Evolutionary conservation across 2,113 vertebrate species (phyloP).

Genomic region (Hiodon tergisus): DNA sequence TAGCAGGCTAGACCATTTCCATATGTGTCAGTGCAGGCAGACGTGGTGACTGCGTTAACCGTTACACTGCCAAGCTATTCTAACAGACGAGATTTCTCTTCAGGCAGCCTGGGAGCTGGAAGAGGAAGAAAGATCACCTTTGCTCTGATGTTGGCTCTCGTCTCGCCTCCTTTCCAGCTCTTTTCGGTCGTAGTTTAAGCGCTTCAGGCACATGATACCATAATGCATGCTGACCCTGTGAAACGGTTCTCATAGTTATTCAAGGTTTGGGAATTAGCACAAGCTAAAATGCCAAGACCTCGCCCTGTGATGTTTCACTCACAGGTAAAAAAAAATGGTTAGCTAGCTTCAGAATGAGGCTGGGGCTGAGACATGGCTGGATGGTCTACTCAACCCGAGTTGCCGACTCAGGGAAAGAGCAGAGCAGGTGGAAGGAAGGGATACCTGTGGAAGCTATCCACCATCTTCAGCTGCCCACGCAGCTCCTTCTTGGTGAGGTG

Average conservation of each 20-base stretch:
- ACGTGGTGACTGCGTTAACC: neutral
- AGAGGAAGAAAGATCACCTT: conserved; percentile 57
- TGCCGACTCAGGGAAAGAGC: neutral
- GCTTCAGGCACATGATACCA: conserved; percentile 90
- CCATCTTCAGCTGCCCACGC: conserved; percentile 89
- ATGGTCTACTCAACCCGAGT: neutral
- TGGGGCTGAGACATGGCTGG: neutral
- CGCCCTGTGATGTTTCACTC: too few relatives aligned
- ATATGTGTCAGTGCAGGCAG: neutral
- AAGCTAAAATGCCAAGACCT: too few relatives aligned
- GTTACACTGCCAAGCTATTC: neutral
- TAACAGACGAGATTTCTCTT: neutral
- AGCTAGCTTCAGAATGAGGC: neutral
- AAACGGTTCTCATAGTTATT: neutral
- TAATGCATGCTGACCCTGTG: conserved; percentile 87
- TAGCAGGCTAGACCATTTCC: neutral
- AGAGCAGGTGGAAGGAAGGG: too few relatives aligned
- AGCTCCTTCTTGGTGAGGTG: conserved; percentile 93
- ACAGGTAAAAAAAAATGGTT: neutral
- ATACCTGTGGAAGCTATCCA: conserved; percentile 92
- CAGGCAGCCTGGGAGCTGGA: too few relatives aligned
- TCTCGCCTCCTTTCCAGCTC: conserved; percentile 83
- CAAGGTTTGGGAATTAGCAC: too few relatives aligned
- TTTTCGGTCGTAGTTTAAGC: conserved; percentile 87
- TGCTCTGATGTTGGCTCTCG: conserved; percentile 78